Conservation (phyloP, 2,113 vertebrate species). For the Callithrix jacchus region DNA sequence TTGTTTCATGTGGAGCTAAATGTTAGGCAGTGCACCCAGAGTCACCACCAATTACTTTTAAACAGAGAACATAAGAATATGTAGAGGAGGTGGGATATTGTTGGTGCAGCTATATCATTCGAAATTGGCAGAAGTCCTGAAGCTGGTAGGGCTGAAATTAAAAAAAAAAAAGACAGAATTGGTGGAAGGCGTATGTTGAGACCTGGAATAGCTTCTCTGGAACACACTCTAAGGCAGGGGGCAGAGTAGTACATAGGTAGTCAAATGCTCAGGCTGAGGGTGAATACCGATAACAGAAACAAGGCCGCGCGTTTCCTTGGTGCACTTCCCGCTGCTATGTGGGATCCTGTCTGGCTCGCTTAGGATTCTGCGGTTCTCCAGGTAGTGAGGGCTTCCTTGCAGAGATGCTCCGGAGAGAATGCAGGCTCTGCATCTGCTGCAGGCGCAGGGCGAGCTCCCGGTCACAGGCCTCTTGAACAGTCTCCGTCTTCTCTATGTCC, state of each 20-base stretch:
- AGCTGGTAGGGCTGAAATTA: too few species aligned
- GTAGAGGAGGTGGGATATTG: background rate
- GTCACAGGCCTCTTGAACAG: slow-evolving; percentile 74
- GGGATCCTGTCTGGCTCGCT: slow-evolving; percentile 69
- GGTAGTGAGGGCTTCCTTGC: slow-evolving; percentile 61
- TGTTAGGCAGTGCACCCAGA: too few species aligned
- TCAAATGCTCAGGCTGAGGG: background rate
- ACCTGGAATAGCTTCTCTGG: background rate
- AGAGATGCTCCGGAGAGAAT: slow-evolving; percentile 70
- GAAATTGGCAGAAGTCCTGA: background rate
- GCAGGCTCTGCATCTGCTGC: slow-evolving; percentile 79
- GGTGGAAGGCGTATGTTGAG: background rate
- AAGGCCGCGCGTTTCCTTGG: background rate
- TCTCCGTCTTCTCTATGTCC: slow-evolving; percentile 69
- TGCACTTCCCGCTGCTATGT: background rate
- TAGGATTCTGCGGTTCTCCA: slow-evolving; percentile 62
- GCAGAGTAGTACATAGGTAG: accelerated
- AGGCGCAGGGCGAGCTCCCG: slow-evolving; percentile 82
- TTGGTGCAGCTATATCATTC: background rate
- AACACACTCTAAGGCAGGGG: background rate
- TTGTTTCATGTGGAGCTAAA: too few species aligned
- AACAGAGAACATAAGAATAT: background rate
- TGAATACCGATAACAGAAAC: background rate
- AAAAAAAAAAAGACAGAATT: too few species aligned
- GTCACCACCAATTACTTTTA: background rate